These are phyloP conservation scores for Zootoca vivipara DNA, from an alignment of 2,113 vertebrate species.

Conservation along the genomic window DNA sequence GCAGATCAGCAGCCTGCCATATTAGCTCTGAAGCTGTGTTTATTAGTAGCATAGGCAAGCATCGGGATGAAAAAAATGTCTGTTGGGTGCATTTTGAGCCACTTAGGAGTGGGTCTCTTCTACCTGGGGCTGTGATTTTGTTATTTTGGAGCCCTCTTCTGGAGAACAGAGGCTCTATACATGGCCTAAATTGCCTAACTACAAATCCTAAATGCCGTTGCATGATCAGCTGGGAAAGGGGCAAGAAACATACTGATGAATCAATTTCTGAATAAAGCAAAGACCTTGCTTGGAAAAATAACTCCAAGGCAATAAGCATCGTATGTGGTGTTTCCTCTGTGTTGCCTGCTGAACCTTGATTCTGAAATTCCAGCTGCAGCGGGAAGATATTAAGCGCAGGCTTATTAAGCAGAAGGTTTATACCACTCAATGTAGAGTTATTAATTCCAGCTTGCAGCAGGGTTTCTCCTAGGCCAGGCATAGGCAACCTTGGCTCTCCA, in stretches of 20 bases:
- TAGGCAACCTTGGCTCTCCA: too few species aligned
- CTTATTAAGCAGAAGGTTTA: not conserved
- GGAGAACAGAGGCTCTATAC: not conserved
- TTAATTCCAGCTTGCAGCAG: not conserved
- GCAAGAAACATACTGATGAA: not conserved
- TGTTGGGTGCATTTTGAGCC: not conserved
- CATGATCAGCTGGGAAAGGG: not conserved
- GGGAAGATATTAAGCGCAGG: not conserved
- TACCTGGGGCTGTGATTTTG: not conserved
- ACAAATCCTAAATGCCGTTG: not conserved
- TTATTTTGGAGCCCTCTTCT: slow-evolving; percentile 43
- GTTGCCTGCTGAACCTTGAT: not conserved
- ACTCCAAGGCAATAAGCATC: not conserved
- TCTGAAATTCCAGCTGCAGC: not conserved
- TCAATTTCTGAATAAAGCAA: not conserved
- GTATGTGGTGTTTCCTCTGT: not conserved
- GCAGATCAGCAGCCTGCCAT: too few species aligned
- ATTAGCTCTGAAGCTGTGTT: not conserved
- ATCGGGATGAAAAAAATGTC: too few species aligned
- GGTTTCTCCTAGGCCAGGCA: not conserved
- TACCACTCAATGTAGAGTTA: not conserved
- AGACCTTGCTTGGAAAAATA: not conserved
- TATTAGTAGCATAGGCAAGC: not conserved
- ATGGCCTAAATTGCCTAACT: not conserved
- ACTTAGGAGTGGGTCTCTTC: not conserved